These are phyloP conservation scores for Drosophila mojavensis DNA, from an alignment of 1,140 invertebrate genomes.

Conservation along the genomic window DNA sequence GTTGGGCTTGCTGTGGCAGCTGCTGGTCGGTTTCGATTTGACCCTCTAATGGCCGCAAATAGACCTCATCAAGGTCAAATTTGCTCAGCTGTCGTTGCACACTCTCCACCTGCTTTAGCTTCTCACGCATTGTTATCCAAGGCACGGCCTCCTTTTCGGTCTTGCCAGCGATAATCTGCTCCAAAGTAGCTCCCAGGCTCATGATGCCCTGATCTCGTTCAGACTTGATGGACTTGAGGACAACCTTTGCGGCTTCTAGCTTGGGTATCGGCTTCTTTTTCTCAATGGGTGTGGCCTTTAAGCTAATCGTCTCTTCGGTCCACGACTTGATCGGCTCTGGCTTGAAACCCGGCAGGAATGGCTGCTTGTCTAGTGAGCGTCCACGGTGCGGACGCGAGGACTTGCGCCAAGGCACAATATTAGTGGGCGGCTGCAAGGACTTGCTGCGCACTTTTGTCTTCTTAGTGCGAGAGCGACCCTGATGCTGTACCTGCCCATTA, in stretches of 20 bases:
- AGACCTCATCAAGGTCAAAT: slow-evolving; percentile 80
- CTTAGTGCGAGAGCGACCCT: slow-evolving; percentile 72
- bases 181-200: slow-evolving; percentile 70
- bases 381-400: slow-evolving; percentile 74
- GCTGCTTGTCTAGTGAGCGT: slow-evolving; percentile 77
- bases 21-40: slow-evolving; percentile 66
- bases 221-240: slow-evolving; percentile 78
- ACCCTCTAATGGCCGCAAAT: slow-evolving; percentile 67
- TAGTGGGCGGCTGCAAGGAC: slow-evolving; percentile 75
- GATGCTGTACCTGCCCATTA: slow-evolving; percentile 71
- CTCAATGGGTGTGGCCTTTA: slow-evolving; percentile 85
- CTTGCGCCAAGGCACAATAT: slow-evolving; percentile 80
- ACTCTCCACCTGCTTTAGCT: slow-evolving; percentile 73
- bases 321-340: slow-evolving; percentile 84
- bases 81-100: slow-evolving; percentile 78
- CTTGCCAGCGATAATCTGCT: slow-evolving; percentile 77
- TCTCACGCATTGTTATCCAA: slow-evolving; percentile 83
- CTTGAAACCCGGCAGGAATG: slow-evolving; percentile 73
- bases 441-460: slow-evolving; percentile 74
- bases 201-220: slow-evolving; percentile 82
- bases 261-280: slow-evolving; percentile 81
- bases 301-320: slow-evolving; percentile 86
- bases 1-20: slow-evolving; percentile 65
- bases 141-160: slow-evolving; percentile 80
- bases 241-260: slow-evolving; percentile 77